These are phyloP conservation scores for Stictonetta naevosa DNA, from an alignment of 2,113 vertebrate species.

Conservation along the genomic window DNA sequence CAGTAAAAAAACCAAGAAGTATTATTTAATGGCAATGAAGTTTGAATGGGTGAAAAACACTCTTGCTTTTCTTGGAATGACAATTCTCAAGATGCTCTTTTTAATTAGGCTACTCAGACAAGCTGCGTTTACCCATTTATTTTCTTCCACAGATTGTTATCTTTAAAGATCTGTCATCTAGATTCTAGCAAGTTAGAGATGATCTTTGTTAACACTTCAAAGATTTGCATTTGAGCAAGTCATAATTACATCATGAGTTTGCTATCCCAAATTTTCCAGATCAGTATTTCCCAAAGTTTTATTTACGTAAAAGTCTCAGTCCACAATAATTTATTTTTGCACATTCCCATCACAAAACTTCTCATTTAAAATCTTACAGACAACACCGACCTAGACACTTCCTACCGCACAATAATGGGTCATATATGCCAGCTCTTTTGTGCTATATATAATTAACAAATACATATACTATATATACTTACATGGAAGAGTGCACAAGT, in stretches of 20 bases:
- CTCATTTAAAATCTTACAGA: not conserved
- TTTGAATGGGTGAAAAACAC: not conserved
- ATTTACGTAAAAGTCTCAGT: not conserved
- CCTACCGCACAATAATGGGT: not conserved
- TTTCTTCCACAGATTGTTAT: not conserved
- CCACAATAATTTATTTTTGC: not conserved
- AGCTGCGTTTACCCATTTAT: not conserved
- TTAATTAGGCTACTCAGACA: not conserved
- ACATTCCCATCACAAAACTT: not conserved
- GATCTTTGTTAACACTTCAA: not conserved
- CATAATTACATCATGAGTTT: not conserved
- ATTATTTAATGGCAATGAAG: not conserved
- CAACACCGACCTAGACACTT: not conserved
- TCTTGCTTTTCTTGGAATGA: not conserved
- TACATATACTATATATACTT: not conserved
- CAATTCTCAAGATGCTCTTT: not conserved
- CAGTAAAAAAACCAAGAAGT: not conserved
- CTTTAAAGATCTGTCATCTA: not conserved
- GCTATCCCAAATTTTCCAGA: not conserved
- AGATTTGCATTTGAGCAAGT: not conserved
- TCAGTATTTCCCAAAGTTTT: not conserved
- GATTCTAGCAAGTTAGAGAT: not conserved
- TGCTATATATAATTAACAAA: not conserved
- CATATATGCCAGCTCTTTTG: not conserved
- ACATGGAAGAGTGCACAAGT: rapidly evolving